phyloP scores from a whole-genome alignment of 2,888 invertebrate genomes.

The Clivina fossor region DNA sequence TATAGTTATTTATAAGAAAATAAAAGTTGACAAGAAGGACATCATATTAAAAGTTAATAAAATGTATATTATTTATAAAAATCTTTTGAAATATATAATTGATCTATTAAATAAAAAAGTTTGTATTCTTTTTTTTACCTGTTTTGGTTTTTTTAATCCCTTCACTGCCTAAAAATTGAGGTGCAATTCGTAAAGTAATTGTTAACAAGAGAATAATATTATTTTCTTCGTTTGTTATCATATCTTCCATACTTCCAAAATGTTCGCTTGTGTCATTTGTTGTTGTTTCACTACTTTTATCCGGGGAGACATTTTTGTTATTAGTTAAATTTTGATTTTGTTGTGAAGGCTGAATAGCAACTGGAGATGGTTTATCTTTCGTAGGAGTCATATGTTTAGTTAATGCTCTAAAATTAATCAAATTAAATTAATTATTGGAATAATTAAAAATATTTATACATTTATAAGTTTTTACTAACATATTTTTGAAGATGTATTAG shows the following conservation, averaged over 20 bases:
- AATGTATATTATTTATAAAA: too few relatives aligned
- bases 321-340: slow-evolving; percentile 53
- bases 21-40: too few relatives aligned
- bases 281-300: slow-evolving; percentile 23
- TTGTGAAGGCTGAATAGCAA: slow-evolving; percentile 49
- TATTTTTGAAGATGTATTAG: slow-evolving; percentile 3
- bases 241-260: slow-evolving; percentile 62
- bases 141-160: slow-evolving; percentile 63
- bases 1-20: too few relatives aligned
- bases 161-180: slow-evolving; percentile 62
- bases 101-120: too few relatives aligned
- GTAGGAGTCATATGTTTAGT: slow-evolving; percentile 72
- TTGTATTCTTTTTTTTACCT: too few relatives aligned
- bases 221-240: slow-evolving; percentile 68
- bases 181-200: slow-evolving; percentile 61
- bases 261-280: slow-evolving; percentile 37
- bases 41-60: too few relatives aligned
- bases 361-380: slow-evolving; percentile 42
- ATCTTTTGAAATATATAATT: too few relatives aligned
- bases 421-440: slow-evolving; percentile 1
- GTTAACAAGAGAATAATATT: slow-evolving; percentile 65
- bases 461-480: slow-evolving; percentile 3
- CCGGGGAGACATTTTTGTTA: slow-evolving; percentile 43
- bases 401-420: slow-evolving; percentile 59
- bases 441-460: slow-evolving; percentile 16